phyloP scores from a whole-genome alignment of 2,888 invertebrate species.

The Lamellibrachia satsuma region DNA sequence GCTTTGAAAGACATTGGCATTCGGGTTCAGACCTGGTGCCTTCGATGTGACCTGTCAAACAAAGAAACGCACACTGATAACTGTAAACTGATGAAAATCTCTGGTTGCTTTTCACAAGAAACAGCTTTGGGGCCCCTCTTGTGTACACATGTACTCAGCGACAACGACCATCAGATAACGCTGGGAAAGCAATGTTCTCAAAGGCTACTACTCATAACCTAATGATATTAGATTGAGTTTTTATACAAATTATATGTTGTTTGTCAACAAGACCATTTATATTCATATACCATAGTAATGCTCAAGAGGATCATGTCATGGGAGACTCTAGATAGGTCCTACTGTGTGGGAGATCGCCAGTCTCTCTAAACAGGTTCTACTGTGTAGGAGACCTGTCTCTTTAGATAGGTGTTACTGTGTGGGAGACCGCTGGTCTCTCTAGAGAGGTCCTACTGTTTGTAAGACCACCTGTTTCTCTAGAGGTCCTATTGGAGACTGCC shows the following conservation, averaged over 20 bases:
- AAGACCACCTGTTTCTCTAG: background rate
- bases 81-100: background rate
- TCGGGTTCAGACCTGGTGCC: constrained; percentile 39
- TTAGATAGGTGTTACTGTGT: background rate
- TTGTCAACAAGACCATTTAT: background rate
- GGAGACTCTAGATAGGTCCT: background rate
- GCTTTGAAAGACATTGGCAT: constrained; percentile 42
- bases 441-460: background rate
- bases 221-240: background rate
- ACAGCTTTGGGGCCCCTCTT: background rate
- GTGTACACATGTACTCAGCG: background rate
- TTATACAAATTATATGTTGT: background rate
- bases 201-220: background rate
- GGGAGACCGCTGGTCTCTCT: too few relatives aligned
- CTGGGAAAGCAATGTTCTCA: background rate
- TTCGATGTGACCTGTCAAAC: constrained; percentile 37
- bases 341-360: background rate
- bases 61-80: background rate
- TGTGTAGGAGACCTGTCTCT: background rate
- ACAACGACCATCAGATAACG: background rate
- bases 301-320: background rate
- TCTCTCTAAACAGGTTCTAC: background rate
- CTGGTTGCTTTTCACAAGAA: background rate
- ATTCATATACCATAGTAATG: background rate
- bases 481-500: background rate